Conservation (phyloP, 2,888 invertebrate species). For the Antheraea yamamai region DNA sequence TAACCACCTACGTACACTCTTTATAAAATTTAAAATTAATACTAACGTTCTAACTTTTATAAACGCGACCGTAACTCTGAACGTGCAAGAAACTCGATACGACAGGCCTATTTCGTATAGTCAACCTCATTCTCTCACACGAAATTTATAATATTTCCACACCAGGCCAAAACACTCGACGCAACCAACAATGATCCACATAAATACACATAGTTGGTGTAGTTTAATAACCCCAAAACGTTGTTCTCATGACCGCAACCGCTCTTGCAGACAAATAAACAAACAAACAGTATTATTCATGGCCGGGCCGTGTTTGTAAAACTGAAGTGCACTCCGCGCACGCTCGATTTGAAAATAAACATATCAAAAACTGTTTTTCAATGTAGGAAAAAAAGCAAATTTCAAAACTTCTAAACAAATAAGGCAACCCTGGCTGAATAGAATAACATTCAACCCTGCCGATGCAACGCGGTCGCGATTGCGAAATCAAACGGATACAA, state of each 20-base stretch:
- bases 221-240: slow-evolving; percentile 57
- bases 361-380: slow-evolving; percentile 62
- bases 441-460: slow-evolving; percentile 12
- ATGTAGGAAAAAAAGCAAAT: slow-evolving; percentile 22
- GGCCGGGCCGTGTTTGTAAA: slow-evolving; percentile 49
- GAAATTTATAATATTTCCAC: slow-evolving; percentile 33
- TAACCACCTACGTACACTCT: too few species aligned
- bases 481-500: not conserved
- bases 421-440: slow-evolving; percentile 26
- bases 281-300: slow-evolving; percentile 51
- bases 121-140: not conserved
- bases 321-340: slow-evolving; percentile 64
- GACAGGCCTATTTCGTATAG: not conserved
- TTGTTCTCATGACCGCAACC: slow-evolving; percentile 50
- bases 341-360: slow-evolving; percentile 72
- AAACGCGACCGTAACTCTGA: not conserved
- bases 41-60: not conserved
- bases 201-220: slow-evolving; percentile 20
- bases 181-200: slow-evolving; percentile 23
- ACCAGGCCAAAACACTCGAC: slow-evolving; percentile 30
- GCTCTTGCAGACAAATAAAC: slow-evolving; percentile 47
- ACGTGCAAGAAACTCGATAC: too few species aligned
- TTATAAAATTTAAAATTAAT: too few species aligned
- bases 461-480: not conserved
- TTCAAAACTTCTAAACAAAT: slow-evolving; percentile 22